A percentile compares a stretch with the other conserved stretches of the same genome.
Conservation (phyloP, 1,140 invertebrate genomes). For the Drosophila cardini region DNA sequence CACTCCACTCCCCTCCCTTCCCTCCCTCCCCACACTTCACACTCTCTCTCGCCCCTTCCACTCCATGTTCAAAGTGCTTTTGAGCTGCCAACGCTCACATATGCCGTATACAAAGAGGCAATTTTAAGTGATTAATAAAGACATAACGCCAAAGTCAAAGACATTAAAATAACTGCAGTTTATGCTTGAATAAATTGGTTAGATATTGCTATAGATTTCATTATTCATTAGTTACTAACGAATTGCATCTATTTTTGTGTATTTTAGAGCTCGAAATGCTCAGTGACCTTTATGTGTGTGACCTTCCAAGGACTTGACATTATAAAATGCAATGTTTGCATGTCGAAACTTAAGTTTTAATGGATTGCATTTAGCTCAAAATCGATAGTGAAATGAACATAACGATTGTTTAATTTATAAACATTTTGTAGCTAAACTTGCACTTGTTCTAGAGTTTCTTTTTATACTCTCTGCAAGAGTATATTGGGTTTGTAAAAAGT, state of each 20-base stretch:
- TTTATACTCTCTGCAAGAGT: too few relatives aligned
- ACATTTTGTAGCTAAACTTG: too few relatives aligned
- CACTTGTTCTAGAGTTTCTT: too few relatives aligned
- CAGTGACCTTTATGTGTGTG: constrained; percentile 21
- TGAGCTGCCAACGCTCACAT: not conserved
- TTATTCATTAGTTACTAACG: too few relatives aligned
- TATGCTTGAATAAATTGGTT: not conserved
- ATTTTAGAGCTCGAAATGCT: not conserved
- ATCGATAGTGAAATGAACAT: not conserved
- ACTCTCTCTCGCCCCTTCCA: not conserved
- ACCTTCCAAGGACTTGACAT: constrained; percentile 9
- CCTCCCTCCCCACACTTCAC: not conserved
- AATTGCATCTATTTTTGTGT: not conserved
- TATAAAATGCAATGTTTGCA: constrained; percentile 10
- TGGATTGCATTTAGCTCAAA: not conserved
- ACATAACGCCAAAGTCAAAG: constrained; percentile 5
- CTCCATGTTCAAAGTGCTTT: constrained; percentile 22
- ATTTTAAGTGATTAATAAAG: constrained; percentile 16
- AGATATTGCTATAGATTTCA: not conserved
- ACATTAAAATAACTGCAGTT: constrained; percentile 2
- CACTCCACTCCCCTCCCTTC: not conserved
- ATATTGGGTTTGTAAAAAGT: too few relatives aligned
- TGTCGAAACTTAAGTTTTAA: not conserved
- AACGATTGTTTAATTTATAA: too few relatives aligned
- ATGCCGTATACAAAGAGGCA: not conserved